phyloP scores from a whole-genome alignment of 2,797 vertebrate genomes.

The Liasis olivaceus region DNA sequence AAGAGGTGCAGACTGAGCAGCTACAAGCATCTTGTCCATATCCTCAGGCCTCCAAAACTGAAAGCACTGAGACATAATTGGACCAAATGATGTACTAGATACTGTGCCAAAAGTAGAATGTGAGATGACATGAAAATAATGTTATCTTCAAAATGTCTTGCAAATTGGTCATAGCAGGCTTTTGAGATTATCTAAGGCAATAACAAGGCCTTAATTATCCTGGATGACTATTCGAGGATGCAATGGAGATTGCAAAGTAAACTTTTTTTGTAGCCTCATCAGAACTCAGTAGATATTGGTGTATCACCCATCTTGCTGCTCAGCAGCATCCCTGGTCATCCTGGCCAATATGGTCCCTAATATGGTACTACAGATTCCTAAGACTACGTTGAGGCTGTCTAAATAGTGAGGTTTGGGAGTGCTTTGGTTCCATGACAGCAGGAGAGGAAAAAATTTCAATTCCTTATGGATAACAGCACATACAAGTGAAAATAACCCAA shows the following conservation, averaged over 20 bases:
- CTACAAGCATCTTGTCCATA: neutral
- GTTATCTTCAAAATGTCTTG: neutral
- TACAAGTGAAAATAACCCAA: neutral
- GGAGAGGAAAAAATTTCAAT: neutral
- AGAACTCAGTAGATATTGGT: neutral
- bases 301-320: too few species aligned
- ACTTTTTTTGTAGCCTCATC: neutral
- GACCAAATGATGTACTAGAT: neutral
- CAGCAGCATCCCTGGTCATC: too few species aligned
- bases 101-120: neutral
- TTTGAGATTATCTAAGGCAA: neutral
- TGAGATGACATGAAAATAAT: neutral
- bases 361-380: too few species aligned
- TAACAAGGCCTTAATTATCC: neutral
- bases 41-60: neutral
- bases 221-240: neutral
- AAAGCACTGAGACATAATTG: neutral
- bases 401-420: too few species aligned
- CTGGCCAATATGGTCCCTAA: too few species aligned
- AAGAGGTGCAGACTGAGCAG: neutral
- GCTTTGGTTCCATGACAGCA: too few species aligned
- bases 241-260: neutral
- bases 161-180: neutral
- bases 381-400: too few species aligned
- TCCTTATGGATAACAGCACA: neutral